Evolutionary conservation across 1,140 invertebrate genomes (phyloP), one percentile per base, ranked within the genome.

Genomic region (Pseudomyrmex flavicornis): DNA sequence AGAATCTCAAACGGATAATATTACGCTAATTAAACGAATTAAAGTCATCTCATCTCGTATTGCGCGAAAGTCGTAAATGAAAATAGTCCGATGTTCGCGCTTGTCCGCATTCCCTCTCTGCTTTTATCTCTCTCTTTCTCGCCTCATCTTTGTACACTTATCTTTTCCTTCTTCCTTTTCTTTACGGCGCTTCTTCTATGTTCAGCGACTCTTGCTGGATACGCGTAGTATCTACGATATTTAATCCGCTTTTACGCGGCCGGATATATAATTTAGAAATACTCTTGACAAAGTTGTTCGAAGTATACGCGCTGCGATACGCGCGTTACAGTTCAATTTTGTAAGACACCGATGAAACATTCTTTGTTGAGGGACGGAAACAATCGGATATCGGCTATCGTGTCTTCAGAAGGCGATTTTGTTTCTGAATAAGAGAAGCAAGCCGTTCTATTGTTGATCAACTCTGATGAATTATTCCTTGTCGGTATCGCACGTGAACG

Each of bases 21-120:
- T 89, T 82, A 84, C 50, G 84, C 82, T 88, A 89, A 89, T 89
- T 89, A 89, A 89, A 84, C 62, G 82, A 82, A 86, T 88, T 86
- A 84, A 84, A 86, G 62, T 69, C 66, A 75, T 76, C 48, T 59
- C 70, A 17, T 84, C 75, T 66, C 50, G 75, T 74, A 68, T 59
- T 54, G 20, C 75, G 70, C 20, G 10, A 54, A 48, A 73, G 46
- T 69, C 76, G 65, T 9, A 54, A n/a, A 26, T 59, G 65, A 70
- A 20, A 79, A 79, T 50, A 50, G 63, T 15, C 13, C 2, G 20
- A 15, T 4, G 44, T 9, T 48, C n/a, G 54, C 46, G 35, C 44
- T 73, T 54, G 2, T 50, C 20, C 12, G 59, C 73, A 26, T 76
- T 65, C 17, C 2, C n/a, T 46, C 10, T 13, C 10, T 13, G 15